These are phyloP conservation scores for Drosophila limbata DNA, from an alignment of 2,888 invertebrate genomes.

Conservation along the genomic window DNA sequence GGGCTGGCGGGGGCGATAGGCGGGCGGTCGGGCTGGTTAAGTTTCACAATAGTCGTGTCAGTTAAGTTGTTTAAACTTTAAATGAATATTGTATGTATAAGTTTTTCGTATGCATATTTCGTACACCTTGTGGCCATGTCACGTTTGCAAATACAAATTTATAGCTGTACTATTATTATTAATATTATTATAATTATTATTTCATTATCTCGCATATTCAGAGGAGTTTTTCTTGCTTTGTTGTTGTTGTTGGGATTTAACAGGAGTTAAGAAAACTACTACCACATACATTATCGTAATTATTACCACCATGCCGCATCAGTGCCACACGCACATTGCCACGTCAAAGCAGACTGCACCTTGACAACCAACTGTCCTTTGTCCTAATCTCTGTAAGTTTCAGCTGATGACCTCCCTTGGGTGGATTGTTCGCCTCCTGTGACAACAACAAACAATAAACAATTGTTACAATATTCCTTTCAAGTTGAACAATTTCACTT, in stretches of 20 bases:
- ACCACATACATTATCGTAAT: slow-evolving; percentile 78
- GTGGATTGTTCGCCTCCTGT: slow-evolving; percentile 96
- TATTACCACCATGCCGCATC: slow-evolving; percentile 78
- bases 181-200: slow-evolving; percentile 48
- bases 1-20: slow-evolving; percentile 21
- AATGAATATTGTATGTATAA: slow-evolving; percentile 63
- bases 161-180: slow-evolving; percentile 47
- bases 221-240: slow-evolving; percentile 34
- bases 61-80: slow-evolving; percentile 50
- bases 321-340: slow-evolving; percentile 79
- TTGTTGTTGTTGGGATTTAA: slow-evolving; percentile 68
- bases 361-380: slow-evolving; percentile 93
- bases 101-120: slow-evolving; percentile 61
- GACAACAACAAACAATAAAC: slow-evolving; percentile 33
- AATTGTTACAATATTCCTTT: not conserved
- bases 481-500: slow-evolving; percentile 53
- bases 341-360: slow-evolving; percentile 95
- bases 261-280: slow-evolving; percentile 84
- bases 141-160: slow-evolving; percentile 61
- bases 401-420: slow-evolving; percentile 93
- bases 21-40: slow-evolving; percentile 18
- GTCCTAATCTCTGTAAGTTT: slow-evolving; percentile 92
- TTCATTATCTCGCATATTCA: slow-evolving; percentile 60
- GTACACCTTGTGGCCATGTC: slow-evolving; percentile 53
- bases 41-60: slow-evolving; percentile 50